Evolutionary conservation across 2,888 invertebrate species (phyloP).

Genomic region (Tenthredo amoena): DNA sequence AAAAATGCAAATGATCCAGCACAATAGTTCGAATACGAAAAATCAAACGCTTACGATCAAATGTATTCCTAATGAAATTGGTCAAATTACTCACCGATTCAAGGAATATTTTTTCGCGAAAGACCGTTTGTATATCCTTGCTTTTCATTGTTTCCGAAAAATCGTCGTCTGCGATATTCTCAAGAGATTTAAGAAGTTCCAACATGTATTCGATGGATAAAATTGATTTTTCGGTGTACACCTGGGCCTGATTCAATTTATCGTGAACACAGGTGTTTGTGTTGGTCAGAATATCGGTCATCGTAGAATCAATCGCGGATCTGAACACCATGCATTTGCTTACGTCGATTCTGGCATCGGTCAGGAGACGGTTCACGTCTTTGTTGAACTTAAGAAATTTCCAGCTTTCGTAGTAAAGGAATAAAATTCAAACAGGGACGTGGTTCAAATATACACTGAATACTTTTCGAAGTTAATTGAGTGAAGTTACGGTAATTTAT

Average conservation of each 20-base stretch:
- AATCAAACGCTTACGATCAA: not conserved
- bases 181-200: not conserved
- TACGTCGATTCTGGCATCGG: not conserved
- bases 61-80: not conserved
- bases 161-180: not conserved
- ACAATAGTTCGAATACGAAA: not conserved
- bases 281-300: not conserved
- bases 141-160: not conserved
- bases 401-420: not conserved
- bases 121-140: not conserved
- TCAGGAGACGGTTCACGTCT: not conserved
- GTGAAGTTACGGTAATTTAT: not conserved
- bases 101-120: not conserved
- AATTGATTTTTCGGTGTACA: not conserved
- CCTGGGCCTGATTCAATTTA: not conserved
- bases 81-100: not conserved
- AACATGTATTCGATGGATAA: not conserved
- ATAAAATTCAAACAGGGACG: not conserved
- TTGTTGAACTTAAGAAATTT: constrained; percentile 20
- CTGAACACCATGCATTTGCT: constrained; percentile 9
- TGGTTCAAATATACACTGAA: not conserved
- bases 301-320: not conserved
- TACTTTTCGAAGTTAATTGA: not conserved
- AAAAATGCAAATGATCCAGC: not conserved
- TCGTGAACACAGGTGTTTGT: constrained; percentile 13